Evolutionary conservation across 2,888 invertebrate genomes (phyloP), one percentile per base, ranked within the genome.

Genomic region (Caenorhabditis sp.): DNA sequence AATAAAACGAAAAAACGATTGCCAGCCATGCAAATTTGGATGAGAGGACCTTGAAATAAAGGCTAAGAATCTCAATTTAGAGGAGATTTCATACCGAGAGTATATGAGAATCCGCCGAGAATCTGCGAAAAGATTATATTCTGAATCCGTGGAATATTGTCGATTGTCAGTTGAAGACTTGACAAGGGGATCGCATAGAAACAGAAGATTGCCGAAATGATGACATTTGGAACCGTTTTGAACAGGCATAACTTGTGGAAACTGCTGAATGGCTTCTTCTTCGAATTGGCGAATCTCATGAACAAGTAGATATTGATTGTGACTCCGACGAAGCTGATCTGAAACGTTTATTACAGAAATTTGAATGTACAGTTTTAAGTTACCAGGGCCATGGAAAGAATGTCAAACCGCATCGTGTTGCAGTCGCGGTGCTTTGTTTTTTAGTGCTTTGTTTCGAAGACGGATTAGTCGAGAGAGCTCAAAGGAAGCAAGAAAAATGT

Each of bases 211-310:
- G 26, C 22, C 13, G 53, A 58, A 15, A 53, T 60, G 0, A 61
- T 61, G 6, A 76, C 15, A 32, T 76, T 76, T 0, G 76, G 61
- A 9, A 74, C 35, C 6, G 65, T 58, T 51, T 74, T 74, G 26
- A 35, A 47, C 0, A 74, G 24, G 24, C 74, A 74, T 13, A 74
- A n/a, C 26, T 67, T 74, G 24, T 56, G 56, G 28, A 74, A 74
- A 44, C 58, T 56, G 28, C 44, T 68, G 40, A 68, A 40, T 1
- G 68, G 50, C 11, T 24, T 60, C 58, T 44, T 56, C 5, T 68
- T 68, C 13, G 47, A 26, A 13, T 11, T n/a, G 15, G 28, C 5
- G 15, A 68, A 44, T 18, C 53, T 56, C 13, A 44, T n/a, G 44
- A 68, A 37, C 18, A 68, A 1, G n/a, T 44, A 18, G 0, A 28